Conservation (phyloP, 2,113 vertebrate genomes). For the Thomomys bottae region DNA sequence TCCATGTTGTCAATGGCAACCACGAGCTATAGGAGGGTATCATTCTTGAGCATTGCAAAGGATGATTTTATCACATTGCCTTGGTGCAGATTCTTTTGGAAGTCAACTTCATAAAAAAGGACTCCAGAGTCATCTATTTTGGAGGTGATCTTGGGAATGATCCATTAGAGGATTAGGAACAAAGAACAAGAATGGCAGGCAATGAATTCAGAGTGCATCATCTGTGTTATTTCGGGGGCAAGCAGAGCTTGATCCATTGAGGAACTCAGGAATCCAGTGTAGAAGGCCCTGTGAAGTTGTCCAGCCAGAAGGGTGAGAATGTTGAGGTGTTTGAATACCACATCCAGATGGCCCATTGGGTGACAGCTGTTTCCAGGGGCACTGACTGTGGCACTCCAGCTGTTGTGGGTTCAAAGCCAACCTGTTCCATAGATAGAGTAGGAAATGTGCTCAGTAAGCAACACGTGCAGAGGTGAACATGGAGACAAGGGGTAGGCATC, state of each 20-base stretch:
- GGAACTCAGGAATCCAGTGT: no score
- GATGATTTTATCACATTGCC: no score
- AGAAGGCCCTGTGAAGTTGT: no score
- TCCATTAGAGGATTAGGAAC: not conserved
- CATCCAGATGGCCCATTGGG: not conserved
- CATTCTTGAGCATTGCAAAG: not conserved
- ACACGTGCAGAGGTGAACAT: not conserved
- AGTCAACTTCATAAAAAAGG: not conserved
- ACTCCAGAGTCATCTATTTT: not conserved
- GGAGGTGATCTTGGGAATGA: not conserved
- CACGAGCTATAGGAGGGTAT: no score
- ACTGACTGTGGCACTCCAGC: not conserved
- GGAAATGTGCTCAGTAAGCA: not conserved
- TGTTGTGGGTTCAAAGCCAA: not conserved
- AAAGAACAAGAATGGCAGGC: not conserved
- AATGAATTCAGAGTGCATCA: no score
- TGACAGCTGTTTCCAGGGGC: not conserved
- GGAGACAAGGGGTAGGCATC: not conserved
- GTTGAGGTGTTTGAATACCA: not conserved
- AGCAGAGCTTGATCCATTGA: not conserved
- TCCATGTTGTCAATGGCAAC: no score
- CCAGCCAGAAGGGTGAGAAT: not conserved
- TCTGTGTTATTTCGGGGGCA: not conserved
- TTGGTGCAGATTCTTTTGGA: not conserved
- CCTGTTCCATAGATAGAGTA: no score